phyloP scores from a whole-genome alignment of 2,797 vertebrate species.

The Philypnodon macrostomus region DNA sequence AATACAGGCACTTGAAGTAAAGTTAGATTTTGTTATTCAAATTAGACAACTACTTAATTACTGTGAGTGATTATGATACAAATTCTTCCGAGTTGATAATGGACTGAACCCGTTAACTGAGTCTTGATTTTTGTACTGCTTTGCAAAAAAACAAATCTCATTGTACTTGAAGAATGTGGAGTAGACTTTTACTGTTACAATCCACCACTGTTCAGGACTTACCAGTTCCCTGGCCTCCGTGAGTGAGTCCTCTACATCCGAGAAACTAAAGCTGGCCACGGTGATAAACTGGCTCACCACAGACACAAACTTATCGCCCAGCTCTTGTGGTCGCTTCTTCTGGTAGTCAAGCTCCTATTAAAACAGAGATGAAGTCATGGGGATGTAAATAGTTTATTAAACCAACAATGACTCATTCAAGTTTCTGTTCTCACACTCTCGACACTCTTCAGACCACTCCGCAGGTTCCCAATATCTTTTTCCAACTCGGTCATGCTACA shows the following conservation, averaged over 20 bases:
- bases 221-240: constrained; percentile 94
- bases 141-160: too few relatives aligned
- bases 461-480: constrained; percentile 92
- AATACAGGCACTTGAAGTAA: too few relatives aligned
- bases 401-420: not conserved
- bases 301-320: constrained; percentile 94
- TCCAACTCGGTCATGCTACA: constrained; percentile 97
- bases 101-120: too few relatives aligned
- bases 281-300: constrained; percentile 99
- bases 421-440: constrained; percentile 86
- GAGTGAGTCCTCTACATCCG: constrained; percentile 94
- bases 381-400: not conserved
- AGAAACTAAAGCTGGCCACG: constrained; percentile 97
- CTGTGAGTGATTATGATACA: too few relatives aligned
- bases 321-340: constrained; percentile 82
- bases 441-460: constrained; percentile 90
- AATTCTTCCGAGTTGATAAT: too few relatives aligned
- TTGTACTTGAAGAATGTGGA: too few relatives aligned
- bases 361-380: not conserved
- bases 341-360: constrained; percentile 92
- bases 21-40: too few relatives aligned
- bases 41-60: too few relatives aligned
- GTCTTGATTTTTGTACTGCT: too few relatives aligned
- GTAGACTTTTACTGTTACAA: too few relatives aligned
- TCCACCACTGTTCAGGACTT: too few relatives aligned